Percentiles rank a stretch among this genome's conserved stretches.
phyloP scores from a whole-genome alignment of 2,113 vertebrate genomes.

The Notechis scutatus region DNA sequence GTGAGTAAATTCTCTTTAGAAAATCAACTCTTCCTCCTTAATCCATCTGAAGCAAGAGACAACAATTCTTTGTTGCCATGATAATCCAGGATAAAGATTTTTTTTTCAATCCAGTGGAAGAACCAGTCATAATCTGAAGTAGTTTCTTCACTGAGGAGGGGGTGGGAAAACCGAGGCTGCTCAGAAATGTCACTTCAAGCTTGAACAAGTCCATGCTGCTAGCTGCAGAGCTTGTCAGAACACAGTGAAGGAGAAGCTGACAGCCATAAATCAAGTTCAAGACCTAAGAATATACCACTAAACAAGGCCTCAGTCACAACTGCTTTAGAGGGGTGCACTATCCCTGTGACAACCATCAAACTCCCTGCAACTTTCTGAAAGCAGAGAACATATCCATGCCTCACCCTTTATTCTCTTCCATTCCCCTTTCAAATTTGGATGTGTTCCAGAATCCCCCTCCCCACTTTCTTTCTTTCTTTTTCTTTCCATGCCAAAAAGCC shows the following conservation, averaged over 20 bases:
- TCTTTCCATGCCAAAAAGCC: slow-evolving; percentile 40
- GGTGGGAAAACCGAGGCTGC: slow-evolving; percentile 46
- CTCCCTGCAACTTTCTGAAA: slow-evolving; percentile 42
- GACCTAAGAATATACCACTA: neutral
- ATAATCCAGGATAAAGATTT: neutral
- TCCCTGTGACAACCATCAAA: slow-evolving; percentile 43
- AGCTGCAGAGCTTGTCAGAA: slow-evolving; percentile 59
- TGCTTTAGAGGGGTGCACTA: slow-evolving; percentile 36
- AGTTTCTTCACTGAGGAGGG: slow-evolving; percentile 30
- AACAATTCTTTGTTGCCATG: neutral
- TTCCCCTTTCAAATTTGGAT: slow-evolving; percentile 45
- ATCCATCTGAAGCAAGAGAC: neutral
- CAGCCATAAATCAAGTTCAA: slow-evolving; percentile 53
- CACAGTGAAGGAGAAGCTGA: slow-evolving; percentile 55
- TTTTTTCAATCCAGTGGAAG: neutral
- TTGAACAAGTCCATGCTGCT: slow-evolving; percentile 59
- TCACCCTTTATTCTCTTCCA: slow-evolving; percentile 5
- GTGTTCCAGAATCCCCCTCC: slow-evolving; percentile 10
- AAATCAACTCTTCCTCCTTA: neutral
- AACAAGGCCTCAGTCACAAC: neutral
- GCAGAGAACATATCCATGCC: slow-evolving; percentile 26
- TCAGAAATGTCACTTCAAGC: slow-evolving; percentile 60
- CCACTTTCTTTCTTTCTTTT: neutral
- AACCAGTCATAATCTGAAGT: neutral
- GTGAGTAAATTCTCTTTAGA: neutral